These are phyloP conservation scores for Athetis lepigone DNA, from an alignment of 2,888 invertebrate species.

Conservation along the genomic window DNA sequence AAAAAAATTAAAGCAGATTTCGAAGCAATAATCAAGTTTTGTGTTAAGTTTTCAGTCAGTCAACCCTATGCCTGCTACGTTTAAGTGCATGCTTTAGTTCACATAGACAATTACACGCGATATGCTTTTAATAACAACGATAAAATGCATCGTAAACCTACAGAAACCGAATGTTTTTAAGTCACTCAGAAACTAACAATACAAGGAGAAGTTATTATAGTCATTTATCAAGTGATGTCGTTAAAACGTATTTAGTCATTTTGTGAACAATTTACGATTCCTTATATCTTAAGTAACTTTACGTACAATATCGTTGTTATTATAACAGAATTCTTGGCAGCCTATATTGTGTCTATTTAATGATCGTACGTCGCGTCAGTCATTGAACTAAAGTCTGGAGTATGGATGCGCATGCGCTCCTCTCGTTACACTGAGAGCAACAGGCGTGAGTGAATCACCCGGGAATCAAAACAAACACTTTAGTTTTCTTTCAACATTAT, in stretches of 20 bases:
- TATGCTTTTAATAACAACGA: conserved; percentile 34
- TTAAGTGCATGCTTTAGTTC: conserved; percentile 47
- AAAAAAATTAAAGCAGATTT: conserved; percentile 4
- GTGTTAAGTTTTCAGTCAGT: conserved; percentile 4
- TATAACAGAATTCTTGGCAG: conserved; percentile 64
- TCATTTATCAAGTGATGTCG: conserved; percentile 55
- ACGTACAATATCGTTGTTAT: conserved; percentile 58
- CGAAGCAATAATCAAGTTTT: conserved; percentile 14
- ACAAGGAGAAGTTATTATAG: conserved; percentile 36
- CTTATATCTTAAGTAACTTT: conserved; percentile 47
- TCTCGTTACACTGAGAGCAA: conserved; percentile 54
- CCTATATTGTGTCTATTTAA: conserved; percentile 66
- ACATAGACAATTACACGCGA: conserved; percentile 53
- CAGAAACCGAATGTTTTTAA: conserved; percentile 31
- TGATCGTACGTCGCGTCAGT: conserved; percentile 63
- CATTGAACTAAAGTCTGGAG: conserved; percentile 64
- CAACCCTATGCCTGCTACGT: conserved; percentile 41
- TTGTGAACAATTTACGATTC: conserved; percentile 53
- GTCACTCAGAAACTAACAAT: conserved; percentile 22
- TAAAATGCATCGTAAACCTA: conserved; percentile 45
- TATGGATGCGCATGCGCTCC: conserved; percentile 54
- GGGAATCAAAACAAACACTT: conserved; percentile 58
- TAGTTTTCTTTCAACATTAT: no score
- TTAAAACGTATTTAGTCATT: conserved; percentile 55
- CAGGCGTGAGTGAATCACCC: conserved; percentile 57